phyloP scores from a whole-genome alignment of 92 coral and sea anemone genomes.

The Pocillopora meandrina region DNA sequence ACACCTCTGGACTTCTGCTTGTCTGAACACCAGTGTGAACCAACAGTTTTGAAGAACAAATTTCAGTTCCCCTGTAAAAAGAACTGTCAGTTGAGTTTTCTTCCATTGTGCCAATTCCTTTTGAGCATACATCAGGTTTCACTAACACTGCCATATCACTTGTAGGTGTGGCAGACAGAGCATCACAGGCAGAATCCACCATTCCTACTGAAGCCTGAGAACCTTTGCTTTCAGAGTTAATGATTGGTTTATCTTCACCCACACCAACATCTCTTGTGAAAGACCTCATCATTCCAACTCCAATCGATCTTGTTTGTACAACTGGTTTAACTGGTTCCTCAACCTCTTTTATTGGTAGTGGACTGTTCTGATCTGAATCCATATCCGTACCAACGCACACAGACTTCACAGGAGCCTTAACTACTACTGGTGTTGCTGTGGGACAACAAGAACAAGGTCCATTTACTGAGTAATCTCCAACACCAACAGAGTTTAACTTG shows the following conservation, averaged over 20 bases:
- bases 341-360: background rate
- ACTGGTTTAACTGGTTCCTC: conserved; percentile 2
- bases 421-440: background rate
- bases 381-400: conserved; percentile 26
- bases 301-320: conserved; percentile 82
- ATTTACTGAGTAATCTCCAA: conserved; percentile 67
- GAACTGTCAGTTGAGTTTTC: background rate
- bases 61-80: background rate
- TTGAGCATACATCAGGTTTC: conserved; percentile 58
- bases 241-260: conserved; percentile 68
- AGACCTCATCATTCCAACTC: conserved; percentile 92
- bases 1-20: conserved; percentile 16
- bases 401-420: conserved; percentile 31
- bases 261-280: conserved; percentile 85
- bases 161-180: conserved; percentile 10
- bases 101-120: conserved; percentile 44
- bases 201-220: conserved; percentile 56
- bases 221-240: conserved; percentile 43
- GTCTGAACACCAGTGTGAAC: conserved; percentile 69
- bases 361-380: background rate
- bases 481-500: conserved; percentile 72
- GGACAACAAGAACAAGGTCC: conserved; percentile 53
- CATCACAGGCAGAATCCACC: conserved; percentile 65
- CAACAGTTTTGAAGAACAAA: background rate
- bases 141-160: conserved; percentile 58